Percentiles rank a stretch among this genome's conserved stretches.
Evolutionary conservation across 1,140 invertebrate species (phyloP).

Genomic region (Hyles euphorbiae): DNA sequence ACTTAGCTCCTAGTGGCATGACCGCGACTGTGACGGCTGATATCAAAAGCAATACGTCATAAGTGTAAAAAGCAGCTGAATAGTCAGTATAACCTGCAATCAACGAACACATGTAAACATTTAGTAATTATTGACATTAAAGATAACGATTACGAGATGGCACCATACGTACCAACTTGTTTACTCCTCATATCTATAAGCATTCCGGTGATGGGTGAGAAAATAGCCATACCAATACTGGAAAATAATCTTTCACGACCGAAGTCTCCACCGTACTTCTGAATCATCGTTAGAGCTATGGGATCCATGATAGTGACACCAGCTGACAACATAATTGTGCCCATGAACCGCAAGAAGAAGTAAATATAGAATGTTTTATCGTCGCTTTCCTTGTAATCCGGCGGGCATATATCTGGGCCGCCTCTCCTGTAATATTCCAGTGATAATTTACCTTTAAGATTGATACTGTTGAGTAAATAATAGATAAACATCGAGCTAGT

Average conservation of each 20-base stretch:
- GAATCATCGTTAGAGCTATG: slow-evolving; percentile 86
- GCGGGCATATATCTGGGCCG: slow-evolving; percentile 83
- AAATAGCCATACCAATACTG: slow-evolving; percentile 86
- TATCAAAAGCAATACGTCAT: slow-evolving; percentile 81
- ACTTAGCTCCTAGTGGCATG: slow-evolving; percentile 83
- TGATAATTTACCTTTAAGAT: slow-evolving; percentile 32
- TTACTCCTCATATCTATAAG: slow-evolving; percentile 82
- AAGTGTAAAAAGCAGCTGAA: slow-evolving; percentile 85
- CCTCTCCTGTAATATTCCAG: slow-evolving; percentile 73
- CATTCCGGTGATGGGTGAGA: slow-evolving; percentile 86
- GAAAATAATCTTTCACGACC: slow-evolving; percentile 87
- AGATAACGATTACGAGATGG: slow-evolving; percentile 56
- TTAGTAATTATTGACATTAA: slow-evolving; percentile 54
- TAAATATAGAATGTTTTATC: slow-evolving; percentile 87
- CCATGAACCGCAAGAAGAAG: slow-evolving; percentile 84
- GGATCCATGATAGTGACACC: slow-evolving; percentile 89
- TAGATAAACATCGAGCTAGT: slow-evolving; percentile 25
- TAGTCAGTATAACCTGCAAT: slow-evolving; percentile 84
- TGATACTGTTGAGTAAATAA: slow-evolving; percentile 24
- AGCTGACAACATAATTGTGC: slow-evolving; percentile 83
- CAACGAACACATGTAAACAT: slow-evolving; percentile 51
- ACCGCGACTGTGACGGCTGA: slow-evolving; percentile 81
- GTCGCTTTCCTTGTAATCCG: slow-evolving; percentile 83
- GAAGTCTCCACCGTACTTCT: slow-evolving; percentile 87
- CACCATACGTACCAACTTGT: slow-evolving; percentile 68